Evolutionary conservation across 2,888 invertebrate genomes (phyloP), one percentile per base, ranked within the genome.

Genomic region (Hydriomena furcata): DNA sequence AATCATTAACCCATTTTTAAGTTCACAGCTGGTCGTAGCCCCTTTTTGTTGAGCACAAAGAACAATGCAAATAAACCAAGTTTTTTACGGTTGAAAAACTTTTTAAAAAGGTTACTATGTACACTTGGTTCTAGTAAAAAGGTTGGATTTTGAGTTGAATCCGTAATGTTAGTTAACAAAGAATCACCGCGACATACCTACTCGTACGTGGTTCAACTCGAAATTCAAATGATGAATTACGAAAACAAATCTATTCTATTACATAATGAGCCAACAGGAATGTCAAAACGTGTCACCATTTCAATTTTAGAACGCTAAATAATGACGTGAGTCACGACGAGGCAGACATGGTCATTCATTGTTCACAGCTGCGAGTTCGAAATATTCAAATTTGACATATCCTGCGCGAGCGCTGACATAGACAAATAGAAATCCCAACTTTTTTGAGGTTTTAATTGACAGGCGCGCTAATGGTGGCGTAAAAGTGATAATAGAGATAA

Each of bases 331-430:
- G 21, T 52, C 52, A 52, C 42, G 52, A 32, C 34, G 36, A 23
- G 37, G 11, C 40, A 28, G 28, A 34, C 52, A 13, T 48, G 35
- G 27, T 30, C 46, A 34, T 47, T 46, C 46, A 50, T 50, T 45
- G 45, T 45, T 30, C 38, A 42, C 46, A 50, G 50, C 50, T 50
- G 54, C 34, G 28, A 12, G 49, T 74, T 76, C 74, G 65, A 79
- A 77, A 73, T n/a, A n/a, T 76, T 79, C 68, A 77, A 79, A 79
- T 79, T 65, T 73, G 70, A 77, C 66, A 55, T 73, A 68, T 72
- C 69, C 68, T 73, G 68, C 66, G 68, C 64, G 43, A 42, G 54
- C 63, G 64, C 63, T 46, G 68, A 66, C 74, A 65, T 48, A 71
- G 76, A 79, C 73, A 70, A 70, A 79, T 77, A 60, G 58, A 50